Percentiles rank a stretch among this genome's conserved stretches.
Evolutionary conservation across 2,888 invertebrate genomes (phyloP).

Genomic region (Phortica okadai): DNA sequence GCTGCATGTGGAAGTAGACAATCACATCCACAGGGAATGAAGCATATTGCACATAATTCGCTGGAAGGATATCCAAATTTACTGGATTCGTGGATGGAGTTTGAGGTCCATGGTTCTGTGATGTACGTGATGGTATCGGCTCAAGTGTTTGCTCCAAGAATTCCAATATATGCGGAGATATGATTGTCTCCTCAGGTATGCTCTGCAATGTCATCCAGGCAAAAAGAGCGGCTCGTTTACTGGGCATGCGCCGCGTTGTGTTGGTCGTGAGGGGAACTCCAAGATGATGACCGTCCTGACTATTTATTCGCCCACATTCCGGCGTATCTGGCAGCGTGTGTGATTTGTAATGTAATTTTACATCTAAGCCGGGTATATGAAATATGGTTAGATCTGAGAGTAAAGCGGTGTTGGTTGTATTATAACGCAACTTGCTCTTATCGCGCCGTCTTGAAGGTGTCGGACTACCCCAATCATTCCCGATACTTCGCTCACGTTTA

Average conservation of each 20-base stretch:
- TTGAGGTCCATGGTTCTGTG: slow-evolving; percentile 64
- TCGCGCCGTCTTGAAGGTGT: slow-evolving; percentile 76
- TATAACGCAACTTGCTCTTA: slow-evolving; percentile 75
- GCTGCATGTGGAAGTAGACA: slow-evolving; percentile 98
- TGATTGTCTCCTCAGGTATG: slow-evolving; percentile 97
- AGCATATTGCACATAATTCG: slow-evolving; percentile 89
- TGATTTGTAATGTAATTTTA: slow-evolving; percentile 91
- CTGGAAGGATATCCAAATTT: slow-evolving; percentile 80
- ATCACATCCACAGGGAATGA: slow-evolving; percentile 99
- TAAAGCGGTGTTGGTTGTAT: slow-evolving; percentile 77
- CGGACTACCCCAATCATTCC: slow-evolving; percentile 78
- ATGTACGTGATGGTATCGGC: slow-evolving; percentile 88
- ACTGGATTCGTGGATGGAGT: slow-evolving; percentile 73
- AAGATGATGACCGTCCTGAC: slow-evolving; percentile 60
- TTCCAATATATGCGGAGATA: slow-evolving; percentile 97
- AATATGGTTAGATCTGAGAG: slow-evolving; percentile 90
- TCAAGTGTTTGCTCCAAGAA: slow-evolving; percentile 98
- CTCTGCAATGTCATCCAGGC: slow-evolving; percentile 98
- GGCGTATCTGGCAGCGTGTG: slow-evolving; percentile 82
- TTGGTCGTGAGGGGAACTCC: slow-evolving; percentile 42
- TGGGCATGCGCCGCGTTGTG: slow-evolving; percentile 79
- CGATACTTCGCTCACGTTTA: slow-evolving; percentile 74
- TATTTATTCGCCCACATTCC: slow-evolving; percentile 61
- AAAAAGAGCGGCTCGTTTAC: slow-evolving; percentile 92
- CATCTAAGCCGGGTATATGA: slow-evolving; percentile 93